These are phyloP conservation scores for Pherbina coryleti DNA, from an alignment of 2,888 invertebrate species.

Conservation along the genomic window DNA sequence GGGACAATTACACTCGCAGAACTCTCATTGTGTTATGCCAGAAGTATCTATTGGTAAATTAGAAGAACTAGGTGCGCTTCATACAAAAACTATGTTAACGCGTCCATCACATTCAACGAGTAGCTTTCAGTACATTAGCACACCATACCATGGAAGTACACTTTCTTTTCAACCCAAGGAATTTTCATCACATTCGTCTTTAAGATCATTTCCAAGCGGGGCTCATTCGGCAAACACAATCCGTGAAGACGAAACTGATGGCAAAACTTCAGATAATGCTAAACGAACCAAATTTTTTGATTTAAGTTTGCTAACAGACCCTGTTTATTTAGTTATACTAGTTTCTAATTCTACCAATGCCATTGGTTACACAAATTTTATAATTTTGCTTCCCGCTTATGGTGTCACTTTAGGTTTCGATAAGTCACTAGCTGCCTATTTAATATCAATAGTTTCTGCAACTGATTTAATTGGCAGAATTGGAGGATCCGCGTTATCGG, in stretches of 20 bases:
- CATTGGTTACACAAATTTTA: constrained; percentile 88
- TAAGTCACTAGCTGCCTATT: constrained; percentile 78
- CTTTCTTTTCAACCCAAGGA: constrained; percentile 82
- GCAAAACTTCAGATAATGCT: constrained; percentile 52
- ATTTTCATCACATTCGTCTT: constrained; percentile 82
- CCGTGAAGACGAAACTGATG: constrained; percentile 54
- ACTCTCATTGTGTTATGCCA: constrained; percentile 78
- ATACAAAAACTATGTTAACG: constrained; percentile 71
- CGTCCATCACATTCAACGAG: constrained; percentile 82
- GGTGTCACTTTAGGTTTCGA: constrained; percentile 79
- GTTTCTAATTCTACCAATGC: constrained; percentile 89
- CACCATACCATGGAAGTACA: constrained; percentile 88
- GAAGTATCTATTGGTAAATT: constrained; percentile 72
- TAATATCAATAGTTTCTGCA: constrained; percentile 84
- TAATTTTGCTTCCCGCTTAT: constrained; percentile 84
- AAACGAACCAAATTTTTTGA: constrained; percentile 78
- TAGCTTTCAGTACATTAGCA: constrained; percentile 87
- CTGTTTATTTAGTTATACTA: constrained; percentile 84
- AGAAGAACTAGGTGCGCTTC: constrained; percentile 52
- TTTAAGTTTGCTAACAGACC: constrained; percentile 79
- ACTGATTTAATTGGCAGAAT: constrained; percentile 86
- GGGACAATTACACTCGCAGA: constrained; percentile 76
- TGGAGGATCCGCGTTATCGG: constrained; percentile 87
- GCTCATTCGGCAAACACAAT: constrained; percentile 34
- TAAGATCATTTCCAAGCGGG: constrained; percentile 77